A percentile compares a stretch with the other conserved stretches of the same genome.
phyloP scores from a whole-genome alignment of 2,888 invertebrate species.

The Hypolimnas misippus region DNA sequence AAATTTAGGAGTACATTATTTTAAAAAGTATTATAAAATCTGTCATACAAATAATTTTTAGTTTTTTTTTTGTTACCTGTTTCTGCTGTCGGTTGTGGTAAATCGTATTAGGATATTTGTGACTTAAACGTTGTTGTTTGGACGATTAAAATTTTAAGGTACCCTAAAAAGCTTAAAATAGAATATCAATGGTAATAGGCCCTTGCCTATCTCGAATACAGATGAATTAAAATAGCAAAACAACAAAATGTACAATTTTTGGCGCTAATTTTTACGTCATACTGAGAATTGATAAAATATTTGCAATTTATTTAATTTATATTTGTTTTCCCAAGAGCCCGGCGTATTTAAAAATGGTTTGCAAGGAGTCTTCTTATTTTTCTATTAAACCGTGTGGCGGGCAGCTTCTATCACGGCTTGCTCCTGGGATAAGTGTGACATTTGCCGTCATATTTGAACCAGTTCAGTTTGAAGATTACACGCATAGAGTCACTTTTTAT shows the following conservation, averaged over 20 bases:
- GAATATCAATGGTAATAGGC: too few species aligned
- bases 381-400: conserved; percentile 70
- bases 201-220: neutral
- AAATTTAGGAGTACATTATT: too few species aligned
- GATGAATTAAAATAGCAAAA: too few species aligned
- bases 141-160: too few species aligned
- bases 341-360: conserved; percentile 75
- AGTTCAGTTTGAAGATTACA: conserved; percentile 81
- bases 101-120: too few species aligned
- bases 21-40: too few species aligned
- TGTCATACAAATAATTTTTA: too few species aligned
- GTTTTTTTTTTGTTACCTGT: too few species aligned
- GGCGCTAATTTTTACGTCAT: neutral
- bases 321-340: conserved; percentile 67
- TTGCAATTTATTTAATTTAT: neutral
- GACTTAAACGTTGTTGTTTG: too few species aligned
- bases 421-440: conserved; percentile 87
- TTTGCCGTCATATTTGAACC: conserved; percentile 86
- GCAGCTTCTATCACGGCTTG: conserved; percentile 82
- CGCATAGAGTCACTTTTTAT: conserved; percentile 77
- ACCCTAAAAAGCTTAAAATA: too few species aligned
- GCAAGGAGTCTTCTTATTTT: conserved; percentile 80
- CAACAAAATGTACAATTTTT: too few species aligned
- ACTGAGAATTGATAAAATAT: neutral
- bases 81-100: too few species aligned